Percentiles rank a stretch among this genome's conserved stretches.
phyloP scores from a whole-genome alignment of 1,140 invertebrate species.

The Psix sp. region DNA sequence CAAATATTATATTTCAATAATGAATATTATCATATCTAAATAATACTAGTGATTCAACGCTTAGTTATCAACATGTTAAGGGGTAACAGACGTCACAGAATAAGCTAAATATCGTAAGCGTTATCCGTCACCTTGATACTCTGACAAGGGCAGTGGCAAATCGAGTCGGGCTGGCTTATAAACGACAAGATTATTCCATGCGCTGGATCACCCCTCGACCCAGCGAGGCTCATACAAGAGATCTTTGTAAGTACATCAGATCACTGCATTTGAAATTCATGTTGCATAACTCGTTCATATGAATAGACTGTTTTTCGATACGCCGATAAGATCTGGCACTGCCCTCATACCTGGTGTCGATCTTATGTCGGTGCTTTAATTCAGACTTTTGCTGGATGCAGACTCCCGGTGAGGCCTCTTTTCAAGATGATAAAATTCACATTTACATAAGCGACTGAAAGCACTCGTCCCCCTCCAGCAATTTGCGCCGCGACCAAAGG shows the following conservation, averaged over 20 bases:
- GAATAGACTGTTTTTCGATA: slow-evolving; percentile 59
- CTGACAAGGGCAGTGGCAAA: slow-evolving; percentile 61
- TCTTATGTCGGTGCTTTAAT: slow-evolving; percentile 17
- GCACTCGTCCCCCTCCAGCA: slow-evolving; percentile 26
- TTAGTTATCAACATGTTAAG: too few species aligned
- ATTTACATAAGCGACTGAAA: slow-evolving; percentile 54
- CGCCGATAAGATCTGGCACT: slow-evolving; percentile 2
- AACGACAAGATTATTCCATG: slow-evolving; percentile 72
- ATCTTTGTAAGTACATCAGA: slow-evolving; percentile 38
- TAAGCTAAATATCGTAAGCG: slow-evolving; percentile 41
- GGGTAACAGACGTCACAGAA: background rate
- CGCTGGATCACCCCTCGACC: slow-evolving; percentile 30
- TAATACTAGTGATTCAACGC: too few species aligned
- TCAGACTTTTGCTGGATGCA: background rate
- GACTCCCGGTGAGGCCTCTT: slow-evolving; percentile 17
- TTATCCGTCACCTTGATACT: slow-evolving; percentile 73
- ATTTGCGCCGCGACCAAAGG: slow-evolving; percentile 31
- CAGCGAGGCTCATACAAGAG: slow-evolving; percentile 29
- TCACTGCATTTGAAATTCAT: slow-evolving; percentile 69
- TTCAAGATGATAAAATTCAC: slow-evolving; percentile 46
- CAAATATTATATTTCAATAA: too few species aligned
- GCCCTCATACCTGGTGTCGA: background rate
- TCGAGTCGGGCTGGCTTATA: slow-evolving; percentile 68
- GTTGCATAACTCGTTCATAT: slow-evolving; percentile 47
- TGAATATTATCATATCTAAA: too few species aligned